Percentiles rank a stretch among this genome's conserved stretches.
Conservation (phyloP, 2,113 vertebrate species). For the Tenrec ecaudatus region DNA sequence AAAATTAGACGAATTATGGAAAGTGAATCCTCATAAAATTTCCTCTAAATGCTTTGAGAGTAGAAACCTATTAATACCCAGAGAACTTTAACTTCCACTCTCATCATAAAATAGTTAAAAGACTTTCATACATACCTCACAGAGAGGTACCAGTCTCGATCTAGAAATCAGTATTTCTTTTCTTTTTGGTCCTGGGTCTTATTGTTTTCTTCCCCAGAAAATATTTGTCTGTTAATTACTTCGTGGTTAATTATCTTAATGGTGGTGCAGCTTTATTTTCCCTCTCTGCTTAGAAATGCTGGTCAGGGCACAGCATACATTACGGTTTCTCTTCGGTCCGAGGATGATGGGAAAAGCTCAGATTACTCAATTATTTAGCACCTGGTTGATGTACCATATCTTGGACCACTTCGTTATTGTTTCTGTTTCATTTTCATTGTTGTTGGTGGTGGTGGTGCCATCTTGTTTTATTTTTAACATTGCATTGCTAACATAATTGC, state of each 20-base stretch:
- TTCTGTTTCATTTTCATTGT: too few relatives aligned
- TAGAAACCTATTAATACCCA: not conserved
- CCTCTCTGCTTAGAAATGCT: not conserved
- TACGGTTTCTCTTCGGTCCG: not conserved
- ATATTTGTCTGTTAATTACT: conserved; percentile 34
- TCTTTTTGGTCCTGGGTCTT: not conserved
- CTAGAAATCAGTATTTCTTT: not conserved
- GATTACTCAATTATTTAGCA: not conserved
- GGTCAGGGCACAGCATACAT: not conserved
- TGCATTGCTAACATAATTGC: too few relatives aligned
- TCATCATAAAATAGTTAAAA: not conserved
- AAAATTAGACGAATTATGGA: not conserved
- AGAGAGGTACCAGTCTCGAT: not conserved
- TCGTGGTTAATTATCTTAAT: not conserved
- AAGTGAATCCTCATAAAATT: not conserved
- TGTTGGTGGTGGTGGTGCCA: too few relatives aligned
- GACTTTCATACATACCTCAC: not conserved
- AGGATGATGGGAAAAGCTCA: not conserved
- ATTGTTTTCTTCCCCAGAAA: not conserved
- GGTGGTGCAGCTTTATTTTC: not conserved
- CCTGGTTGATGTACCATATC: not conserved
- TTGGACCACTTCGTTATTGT: not conserved
- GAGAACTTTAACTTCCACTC: conserved; percentile 31
- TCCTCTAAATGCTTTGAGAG: conserved; percentile 8
- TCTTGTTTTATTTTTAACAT: too few relatives aligned